Evolutionary conservation across 2,888 invertebrate species (phyloP), one percentile per base, ranked within the genome.

Genomic region (Sesia apiformis): DNA sequence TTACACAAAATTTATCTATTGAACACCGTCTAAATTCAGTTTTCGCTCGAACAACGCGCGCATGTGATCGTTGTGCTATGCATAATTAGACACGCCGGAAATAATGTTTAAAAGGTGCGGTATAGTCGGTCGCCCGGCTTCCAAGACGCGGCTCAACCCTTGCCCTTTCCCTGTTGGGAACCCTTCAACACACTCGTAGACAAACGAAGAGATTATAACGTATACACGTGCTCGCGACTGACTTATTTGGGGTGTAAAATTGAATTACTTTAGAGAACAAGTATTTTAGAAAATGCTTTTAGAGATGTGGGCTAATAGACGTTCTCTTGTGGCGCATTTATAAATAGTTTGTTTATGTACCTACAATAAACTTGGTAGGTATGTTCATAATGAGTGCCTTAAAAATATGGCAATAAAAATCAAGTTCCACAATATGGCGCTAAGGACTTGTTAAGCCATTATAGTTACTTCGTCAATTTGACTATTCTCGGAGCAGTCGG

Each of bases 71-170:
- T 58, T 73, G 74, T 76, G 60, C 67, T 74, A 75, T 77, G 71
- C 72, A 76, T 81, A 83, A 83, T 83, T 75, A 76, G 66, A 72
- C 74, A 72, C 65, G 71, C 71, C 74, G 81, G 78, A 80, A 82
- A 65, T 83, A 83, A 81, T 81, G 71, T 69, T 70, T 74, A 70
- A 78, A 79, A 77, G 77, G 75, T 65, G 60, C 56, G 51, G 56
- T 49, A 46, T 51, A 43, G 52, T 53, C 53, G 38, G 46, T 53
- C 53, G 49, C 49, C 50, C 42, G 60, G 65, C 65, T 68, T 70
- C 62, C 58, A 79, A 79, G 80, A 79, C 65, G 63, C 61, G 68
- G 53, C 40, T 55, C 67, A 72, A 72, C 76, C 78, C 72, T 72
- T 76, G 66, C 71, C 68, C 65, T 66, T 63, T 61, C 58, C 56